These are phyloP conservation scores for Hepsetus odoe DNA, from an alignment of 2,113 vertebrate species.

Conservation along the genomic window DNA sequence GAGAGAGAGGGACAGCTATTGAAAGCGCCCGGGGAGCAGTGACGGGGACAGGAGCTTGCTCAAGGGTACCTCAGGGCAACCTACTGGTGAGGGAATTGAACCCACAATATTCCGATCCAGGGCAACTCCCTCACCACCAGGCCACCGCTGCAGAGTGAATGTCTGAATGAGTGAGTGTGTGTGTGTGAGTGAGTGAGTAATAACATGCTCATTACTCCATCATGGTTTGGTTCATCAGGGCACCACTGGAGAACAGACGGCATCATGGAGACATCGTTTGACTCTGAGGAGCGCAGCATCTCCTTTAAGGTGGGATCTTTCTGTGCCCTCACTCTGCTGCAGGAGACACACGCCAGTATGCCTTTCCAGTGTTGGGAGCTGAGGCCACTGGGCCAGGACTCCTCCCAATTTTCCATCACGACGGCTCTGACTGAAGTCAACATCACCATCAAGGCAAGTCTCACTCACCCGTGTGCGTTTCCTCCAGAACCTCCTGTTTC, in stretches of 20 bases:
- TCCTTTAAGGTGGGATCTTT: slow-evolving; percentile 79
- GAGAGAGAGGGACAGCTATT: too few species aligned
- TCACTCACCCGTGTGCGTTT: too few species aligned
- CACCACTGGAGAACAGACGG: slow-evolving; percentile 82
- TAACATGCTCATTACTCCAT: background rate
- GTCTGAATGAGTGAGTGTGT: too few species aligned
- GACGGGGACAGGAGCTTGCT: too few species aligned
- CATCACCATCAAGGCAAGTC: slow-evolving; percentile 82
- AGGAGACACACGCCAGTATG: slow-evolving; percentile 83
- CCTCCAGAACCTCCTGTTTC: too few species aligned
- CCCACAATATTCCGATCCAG: too few species aligned
- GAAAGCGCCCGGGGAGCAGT: too few species aligned
- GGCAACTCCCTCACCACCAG: too few species aligned
- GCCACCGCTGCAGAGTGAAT: too few species aligned
- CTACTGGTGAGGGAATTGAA: too few species aligned
- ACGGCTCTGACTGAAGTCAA: slow-evolving; percentile 75
- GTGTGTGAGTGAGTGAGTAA: too few species aligned
- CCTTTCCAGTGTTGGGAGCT: slow-evolving; percentile 87
- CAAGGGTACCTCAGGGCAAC: too few species aligned
- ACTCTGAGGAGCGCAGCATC: slow-evolving; percentile 62
- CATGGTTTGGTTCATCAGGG: slow-evolving; percentile 64
- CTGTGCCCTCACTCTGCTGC: slow-evolving; percentile 78
- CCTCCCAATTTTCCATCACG: slow-evolving; percentile 71
- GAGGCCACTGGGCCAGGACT: slow-evolving; percentile 69
- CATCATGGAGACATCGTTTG: slow-evolving; percentile 67